Conservation (phyloP, 2,113 vertebrate species). For the Marmota monax region DNA sequence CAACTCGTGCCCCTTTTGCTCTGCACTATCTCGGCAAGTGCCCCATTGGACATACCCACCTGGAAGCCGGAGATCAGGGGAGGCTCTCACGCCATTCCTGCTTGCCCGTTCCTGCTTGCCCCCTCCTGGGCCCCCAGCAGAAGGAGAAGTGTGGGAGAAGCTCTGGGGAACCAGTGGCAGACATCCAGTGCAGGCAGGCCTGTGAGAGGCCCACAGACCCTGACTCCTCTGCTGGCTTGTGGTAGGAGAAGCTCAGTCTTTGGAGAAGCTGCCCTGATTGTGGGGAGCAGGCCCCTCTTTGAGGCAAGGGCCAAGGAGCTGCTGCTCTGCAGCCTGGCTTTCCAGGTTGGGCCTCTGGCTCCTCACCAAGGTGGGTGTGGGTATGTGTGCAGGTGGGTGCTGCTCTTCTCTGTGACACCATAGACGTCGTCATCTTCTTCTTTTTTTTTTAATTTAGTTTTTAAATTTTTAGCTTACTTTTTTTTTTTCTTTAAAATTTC, state of each 20-base stretch:
- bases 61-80: background rate
- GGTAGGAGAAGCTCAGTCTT: background rate
- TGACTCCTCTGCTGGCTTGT: background rate
- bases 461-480: too few species aligned
- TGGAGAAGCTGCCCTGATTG: background rate
- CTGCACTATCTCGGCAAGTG: background rate
- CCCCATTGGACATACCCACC: background rate
- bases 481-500: too few species aligned
- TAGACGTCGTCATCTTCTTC: too few species aligned
- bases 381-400: rapidly evolving
- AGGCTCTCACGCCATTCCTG: too few species aligned
- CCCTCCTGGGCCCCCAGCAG: background rate
- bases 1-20: background rate
- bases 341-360: background rate
- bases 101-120: background rate
- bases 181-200: background rate
- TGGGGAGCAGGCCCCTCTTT: background rate
- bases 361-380: background rate
- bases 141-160: background rate
- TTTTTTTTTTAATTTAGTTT: too few species aligned
- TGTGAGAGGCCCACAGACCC: rapidly evolving
- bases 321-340: background rate
- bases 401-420: background rate
- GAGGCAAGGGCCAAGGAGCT: background rate
- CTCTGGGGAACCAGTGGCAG: background rate